Percentiles rank a stretch among this genome's conserved stretches.
Conservation (phyloP, 2,113 vertebrate genomes). For the Trachemys scripta region DNA sequence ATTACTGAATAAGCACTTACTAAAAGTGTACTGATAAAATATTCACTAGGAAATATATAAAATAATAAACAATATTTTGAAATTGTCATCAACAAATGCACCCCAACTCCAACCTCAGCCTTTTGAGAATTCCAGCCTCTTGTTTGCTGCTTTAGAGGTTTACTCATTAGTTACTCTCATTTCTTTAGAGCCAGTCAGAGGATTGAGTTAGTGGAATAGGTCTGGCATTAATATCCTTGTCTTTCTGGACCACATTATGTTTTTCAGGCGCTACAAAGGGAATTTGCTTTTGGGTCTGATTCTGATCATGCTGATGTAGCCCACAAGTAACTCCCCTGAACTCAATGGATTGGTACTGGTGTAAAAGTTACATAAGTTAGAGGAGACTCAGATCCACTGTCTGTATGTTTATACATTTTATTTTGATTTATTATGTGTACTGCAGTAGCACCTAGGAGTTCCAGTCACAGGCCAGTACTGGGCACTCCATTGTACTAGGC, state of each 20-base stretch:
- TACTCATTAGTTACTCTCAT: fast-evolving
- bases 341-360: background rate
- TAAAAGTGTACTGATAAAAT: slow-evolving; percentile 5
- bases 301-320: background rate
- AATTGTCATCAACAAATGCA: background rate
- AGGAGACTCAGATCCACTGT: background rate
- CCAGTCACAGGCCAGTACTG: too few species aligned
- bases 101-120: background rate
- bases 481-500: too few species aligned
- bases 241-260: background rate
- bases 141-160: background rate
- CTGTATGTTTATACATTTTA: background rate
- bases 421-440: too few species aligned
- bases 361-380: background rate
- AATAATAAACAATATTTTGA: background rate
- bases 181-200: background rate
- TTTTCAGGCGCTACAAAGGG: background rate
- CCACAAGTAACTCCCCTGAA: background rate
- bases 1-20: background rate
- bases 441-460: too few species aligned
- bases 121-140: background rate
- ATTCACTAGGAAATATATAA: too few species aligned
- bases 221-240: background rate
- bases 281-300: background rate
- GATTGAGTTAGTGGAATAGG: background rate